Conservation (phyloP, 2,888 invertebrate genomes). For the Drosophila melanocephala region DNA sequence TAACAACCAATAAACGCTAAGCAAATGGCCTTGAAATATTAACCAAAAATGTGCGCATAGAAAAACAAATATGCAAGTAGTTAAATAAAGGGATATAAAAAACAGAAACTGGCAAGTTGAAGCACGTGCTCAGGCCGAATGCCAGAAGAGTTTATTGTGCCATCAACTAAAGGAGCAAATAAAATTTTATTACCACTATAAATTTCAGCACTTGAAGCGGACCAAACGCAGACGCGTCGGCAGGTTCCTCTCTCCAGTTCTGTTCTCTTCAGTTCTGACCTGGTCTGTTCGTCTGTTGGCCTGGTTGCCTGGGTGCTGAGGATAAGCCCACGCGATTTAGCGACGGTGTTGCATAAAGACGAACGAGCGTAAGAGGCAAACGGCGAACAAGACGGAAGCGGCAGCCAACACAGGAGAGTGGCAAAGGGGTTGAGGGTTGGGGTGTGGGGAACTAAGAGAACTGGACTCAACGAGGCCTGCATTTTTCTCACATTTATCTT, state of each 20-base stretch:
- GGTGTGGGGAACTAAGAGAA: constrained; percentile 16
- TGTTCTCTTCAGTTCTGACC: constrained; percentile 5
- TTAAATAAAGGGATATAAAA: constrained; percentile 37
- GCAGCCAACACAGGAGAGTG: constrained; percentile 10
- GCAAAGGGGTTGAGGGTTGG: background rate
- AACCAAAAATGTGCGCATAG: constrained; percentile 22
- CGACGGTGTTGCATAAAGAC: constrained; percentile 64
- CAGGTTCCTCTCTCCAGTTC: constrained; percentile 59
- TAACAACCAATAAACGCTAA: constrained; percentile 30
- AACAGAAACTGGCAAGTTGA: constrained; percentile 45
- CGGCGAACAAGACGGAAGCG: constrained; percentile 33
- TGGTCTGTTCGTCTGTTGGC: constrained; percentile 18
- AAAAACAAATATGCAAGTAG: constrained; percentile 43
- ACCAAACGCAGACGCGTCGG: constrained; percentile 56
- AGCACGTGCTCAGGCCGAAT: constrained; percentile 74
- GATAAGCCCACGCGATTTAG: constrained; percentile 80
- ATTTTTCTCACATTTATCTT: constrained; percentile 83
- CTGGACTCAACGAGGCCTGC: constrained; percentile 59
- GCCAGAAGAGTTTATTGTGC: constrained; percentile 78
- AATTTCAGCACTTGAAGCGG: constrained; percentile 77
- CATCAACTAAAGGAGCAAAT: constrained; percentile 82
- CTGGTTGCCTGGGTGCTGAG: constrained; percentile 41
- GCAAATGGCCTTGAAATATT: constrained; percentile 66
- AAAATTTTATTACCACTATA: constrained; percentile 81
- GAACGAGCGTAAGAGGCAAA: constrained; percentile 55